Evolutionary conservation across 1,140 invertebrate species (phyloP), one percentile per base, ranked within the genome.

Genomic region (Drosophila setifemur): DNA sequence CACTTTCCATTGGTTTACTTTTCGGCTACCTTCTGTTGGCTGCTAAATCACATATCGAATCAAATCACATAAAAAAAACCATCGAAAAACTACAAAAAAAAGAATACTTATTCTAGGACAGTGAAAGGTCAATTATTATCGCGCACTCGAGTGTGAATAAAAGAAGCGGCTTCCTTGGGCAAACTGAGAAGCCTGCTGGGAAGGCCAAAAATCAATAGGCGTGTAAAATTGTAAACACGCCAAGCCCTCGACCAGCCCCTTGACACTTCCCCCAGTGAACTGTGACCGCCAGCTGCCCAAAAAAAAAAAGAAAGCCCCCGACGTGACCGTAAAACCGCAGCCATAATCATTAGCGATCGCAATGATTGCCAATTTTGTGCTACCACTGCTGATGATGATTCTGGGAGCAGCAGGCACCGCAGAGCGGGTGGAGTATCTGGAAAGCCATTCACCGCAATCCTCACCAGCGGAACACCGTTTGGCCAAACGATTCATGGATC

Each of bases 401-500:
- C 28, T 19, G 43, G 69, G 54, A 52, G 69, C 60, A 21, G 29
- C 44, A 40, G 39, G 58, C 44, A 52, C 55, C 57, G 60, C 48
- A 6, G 79, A 50, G 5, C 81, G 86, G 48, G 72, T 78, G 11
- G 81, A 86, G 50, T 58, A 58, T 26, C 66, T 68, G n/a, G 47
- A 35, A 23, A 21, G 39, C n/a, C 31, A 49, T 42, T 23, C 29
- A 11, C 39, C 16, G 12, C 37, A 42, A 25, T 28, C 69, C n/a
- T 9, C 19, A 1, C 18, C 50, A 8, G 57, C 61, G 23, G 60
- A 67, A 18, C 89, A 90, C 64, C 74, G 35, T 2, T 67, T 90
- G 5, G 55, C 52, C 50, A 90, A 90, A 37, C 78, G 89, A n/a
- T n/a, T n/a, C 25, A 90, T 90, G 88, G 89, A 90, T 52, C 66